Conservation (phyloP, 2,888 invertebrate genomes). For the Tortrix viridana region DNA sequence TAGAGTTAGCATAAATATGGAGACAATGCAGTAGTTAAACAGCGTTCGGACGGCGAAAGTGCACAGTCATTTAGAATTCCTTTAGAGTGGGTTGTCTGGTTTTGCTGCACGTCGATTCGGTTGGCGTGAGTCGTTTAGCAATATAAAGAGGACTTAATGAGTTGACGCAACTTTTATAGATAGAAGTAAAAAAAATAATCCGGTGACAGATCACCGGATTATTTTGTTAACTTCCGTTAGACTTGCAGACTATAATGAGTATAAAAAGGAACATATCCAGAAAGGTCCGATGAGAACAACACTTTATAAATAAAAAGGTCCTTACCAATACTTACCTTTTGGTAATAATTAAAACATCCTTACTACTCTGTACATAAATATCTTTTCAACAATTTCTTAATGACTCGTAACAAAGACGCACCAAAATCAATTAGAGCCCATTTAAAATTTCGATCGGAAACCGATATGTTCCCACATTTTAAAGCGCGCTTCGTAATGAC, state of each 20-base stretch:
- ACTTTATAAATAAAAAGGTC: too few species aligned
- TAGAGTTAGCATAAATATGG: slow-evolving; percentile 57
- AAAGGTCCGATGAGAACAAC: too few species aligned
- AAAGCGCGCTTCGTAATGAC: slow-evolving; percentile 30
- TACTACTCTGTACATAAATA: too few species aligned
- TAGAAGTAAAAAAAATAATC: not conserved
- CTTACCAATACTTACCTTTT: too few species aligned
- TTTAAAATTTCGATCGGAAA: slow-evolving; percentile 29
- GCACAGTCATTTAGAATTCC: slow-evolving; percentile 59
- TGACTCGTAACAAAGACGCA: slow-evolving; percentile 8
- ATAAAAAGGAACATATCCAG: too few species aligned
- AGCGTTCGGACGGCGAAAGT: slow-evolving; percentile 51
- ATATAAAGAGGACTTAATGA: not conserved
- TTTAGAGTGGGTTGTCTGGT: slow-evolving; percentile 39
- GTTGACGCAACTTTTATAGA: slow-evolving; percentile 5
- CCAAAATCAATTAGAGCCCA: slow-evolving; percentile 12
- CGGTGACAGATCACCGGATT: too few species aligned
- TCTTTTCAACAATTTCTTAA: too few species aligned
- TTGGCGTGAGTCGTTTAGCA: not conserved
- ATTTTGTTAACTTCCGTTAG: too few species aligned
- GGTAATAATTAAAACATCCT: too few species aligned
- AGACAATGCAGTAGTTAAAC: slow-evolving; percentile 60
- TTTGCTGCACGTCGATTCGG: slow-evolving; percentile 13
- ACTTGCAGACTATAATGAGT: too few species aligned
- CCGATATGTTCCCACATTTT: slow-evolving; percentile 32